phyloP scores from a whole-genome alignment of 2,113 vertebrate species.

The Nerophis lumbriciformis region DNA sequence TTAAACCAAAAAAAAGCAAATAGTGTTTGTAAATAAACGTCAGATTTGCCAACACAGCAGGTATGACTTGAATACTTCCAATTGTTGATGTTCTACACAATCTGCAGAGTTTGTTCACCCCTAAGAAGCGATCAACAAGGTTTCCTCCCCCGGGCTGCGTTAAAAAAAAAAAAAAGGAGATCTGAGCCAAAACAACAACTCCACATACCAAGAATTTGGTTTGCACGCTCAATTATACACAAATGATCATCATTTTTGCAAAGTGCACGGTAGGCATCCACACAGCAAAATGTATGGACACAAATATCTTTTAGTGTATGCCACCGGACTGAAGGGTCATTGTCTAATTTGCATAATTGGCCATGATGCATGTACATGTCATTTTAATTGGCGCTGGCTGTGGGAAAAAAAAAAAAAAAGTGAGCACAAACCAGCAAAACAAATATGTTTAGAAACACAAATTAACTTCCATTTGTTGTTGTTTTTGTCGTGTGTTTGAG shows the following conservation, averaged over 20 bases:
- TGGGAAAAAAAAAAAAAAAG: no score
- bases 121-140: constrained; percentile 15
- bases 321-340: no score
- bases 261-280: neutral
- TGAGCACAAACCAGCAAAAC: no score
- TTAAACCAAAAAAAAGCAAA: neutral
- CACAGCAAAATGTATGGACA: neutral
- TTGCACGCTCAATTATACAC: neutral
- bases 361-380: no score
- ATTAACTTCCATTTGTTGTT: no score
- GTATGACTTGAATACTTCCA: neutral
- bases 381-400: no score
- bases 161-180: neutral
- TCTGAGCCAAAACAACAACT: constrained; percentile 13
- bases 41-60: neutral
- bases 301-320: no score
- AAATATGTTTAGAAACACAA: no score
- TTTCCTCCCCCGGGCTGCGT: constrained; percentile 18
- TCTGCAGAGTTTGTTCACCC: constrained; percentile 15
- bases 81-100: constrained; percentile 21
- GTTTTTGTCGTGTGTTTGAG: no score
- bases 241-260: neutral
- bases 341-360: no score
- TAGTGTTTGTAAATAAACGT: no score
- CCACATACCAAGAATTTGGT: neutral